Conservation (phyloP, 2,888 invertebrate species). For the Oxytorus armatus region DNA sequence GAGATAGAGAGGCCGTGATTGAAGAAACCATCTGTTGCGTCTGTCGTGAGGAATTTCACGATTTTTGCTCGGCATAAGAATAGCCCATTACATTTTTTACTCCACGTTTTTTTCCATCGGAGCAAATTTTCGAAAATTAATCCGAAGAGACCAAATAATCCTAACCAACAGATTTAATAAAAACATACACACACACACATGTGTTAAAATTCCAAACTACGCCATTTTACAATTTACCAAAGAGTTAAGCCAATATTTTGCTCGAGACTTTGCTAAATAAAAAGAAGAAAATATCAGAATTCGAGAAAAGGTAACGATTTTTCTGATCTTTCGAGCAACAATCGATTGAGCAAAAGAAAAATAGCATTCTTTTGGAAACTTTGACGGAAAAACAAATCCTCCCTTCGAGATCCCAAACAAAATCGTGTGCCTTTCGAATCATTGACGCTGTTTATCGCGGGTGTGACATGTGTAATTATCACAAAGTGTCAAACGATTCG, state of each 20-base stretch:
- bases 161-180: constrained; percentile 1
- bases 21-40: constrained; percentile 55
- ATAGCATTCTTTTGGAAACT: no score
- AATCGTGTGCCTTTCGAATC: no score
- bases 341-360: no score
- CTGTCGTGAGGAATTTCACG: constrained; percentile 30
- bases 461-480: constrained; percentile 43
- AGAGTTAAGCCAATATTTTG: constrained; percentile 37
- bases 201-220: no score
- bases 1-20: not conserved
- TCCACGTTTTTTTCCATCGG: not conserved
- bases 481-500: not conserved
- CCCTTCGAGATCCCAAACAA: no score
- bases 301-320: no score
- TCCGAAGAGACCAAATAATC: not conserved
- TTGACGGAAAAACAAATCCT: no score
- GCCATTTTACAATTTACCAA: constrained; percentile 30
- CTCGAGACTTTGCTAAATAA: not conserved
- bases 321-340: no score
- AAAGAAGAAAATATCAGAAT: constrained; percentile 4
- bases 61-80: constrained; percentile 7
- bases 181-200: not conserved
- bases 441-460: not conserved
- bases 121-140: not conserved
- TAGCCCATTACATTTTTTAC: not conserved